A percentile compares a stretch with the other conserved stretches of the same genome.
These are phyloP conservation scores for Moxostoma hubbsi DNA, from an alignment of 2,797 vertebrate species.

Conservation along the genomic window DNA sequence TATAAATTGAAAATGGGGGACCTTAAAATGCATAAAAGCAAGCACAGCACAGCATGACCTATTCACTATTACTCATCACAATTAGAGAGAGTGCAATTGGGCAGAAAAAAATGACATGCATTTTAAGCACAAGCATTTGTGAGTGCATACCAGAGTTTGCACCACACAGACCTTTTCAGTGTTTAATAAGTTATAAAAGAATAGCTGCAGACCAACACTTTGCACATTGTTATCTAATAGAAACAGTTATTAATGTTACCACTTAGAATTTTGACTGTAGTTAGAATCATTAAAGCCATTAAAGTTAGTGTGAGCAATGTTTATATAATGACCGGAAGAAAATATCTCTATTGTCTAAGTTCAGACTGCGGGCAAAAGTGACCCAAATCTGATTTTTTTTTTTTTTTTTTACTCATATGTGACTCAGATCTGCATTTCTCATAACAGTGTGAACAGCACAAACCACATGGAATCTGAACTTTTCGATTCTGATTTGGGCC, in stretches of 20 bases:
- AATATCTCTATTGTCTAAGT: no score
- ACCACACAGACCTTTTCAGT: conserved; percentile 1
- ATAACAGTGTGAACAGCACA: no score
- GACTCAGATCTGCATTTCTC: no score
- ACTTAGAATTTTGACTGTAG: not conserved
- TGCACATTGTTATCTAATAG: not conserved
- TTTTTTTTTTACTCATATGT: no score
- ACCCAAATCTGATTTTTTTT: no score
- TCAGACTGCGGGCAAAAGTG: no score
- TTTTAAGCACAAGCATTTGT: conserved; percentile 31
- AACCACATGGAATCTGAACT: no score
- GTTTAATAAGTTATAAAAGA: conserved; percentile 19
- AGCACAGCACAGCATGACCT: conserved; percentile 29
- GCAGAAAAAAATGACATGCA: conserved; percentile 31
- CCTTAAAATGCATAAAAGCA: conserved; percentile 35
- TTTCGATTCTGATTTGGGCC: no score
- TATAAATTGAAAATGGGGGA: conserved; percentile 42
- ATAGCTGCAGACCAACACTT: not conserved
- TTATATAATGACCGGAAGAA: no score
- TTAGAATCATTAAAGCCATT: not conserved
- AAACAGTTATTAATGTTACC: not conserved
- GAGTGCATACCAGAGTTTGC: conserved; percentile 5
- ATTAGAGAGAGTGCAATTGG: conserved; percentile 37
- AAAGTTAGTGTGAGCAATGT: not conserved
- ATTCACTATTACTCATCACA: conserved; percentile 47